Conservation (phyloP, 1,140 invertebrate species). For the Atta colombica region DNA sequence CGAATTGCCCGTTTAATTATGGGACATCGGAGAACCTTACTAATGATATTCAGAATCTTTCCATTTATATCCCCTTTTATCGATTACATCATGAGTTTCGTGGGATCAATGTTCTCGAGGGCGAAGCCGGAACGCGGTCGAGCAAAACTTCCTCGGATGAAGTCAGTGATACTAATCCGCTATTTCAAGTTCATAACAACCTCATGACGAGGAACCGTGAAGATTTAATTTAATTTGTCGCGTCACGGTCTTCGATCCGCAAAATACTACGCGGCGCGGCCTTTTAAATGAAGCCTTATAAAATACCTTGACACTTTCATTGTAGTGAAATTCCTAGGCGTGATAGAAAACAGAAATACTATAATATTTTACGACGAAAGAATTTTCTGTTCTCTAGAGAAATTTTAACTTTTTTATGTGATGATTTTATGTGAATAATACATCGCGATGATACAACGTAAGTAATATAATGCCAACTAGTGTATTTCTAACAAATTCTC, state of each 20-base stretch:
- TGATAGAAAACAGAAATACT: background rate
- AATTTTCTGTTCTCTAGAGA: background rate
- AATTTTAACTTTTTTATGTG: background rate
- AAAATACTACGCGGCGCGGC: background rate
- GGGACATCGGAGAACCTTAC: constrained; percentile 26
- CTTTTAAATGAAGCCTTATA: too few species aligned
- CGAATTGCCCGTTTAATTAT: constrained; percentile 54
- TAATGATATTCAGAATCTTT: constrained; percentile 58
- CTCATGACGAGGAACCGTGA: constrained; percentile 41
- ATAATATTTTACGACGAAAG: background rate
- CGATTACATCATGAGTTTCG: constrained; percentile 44
- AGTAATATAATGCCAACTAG: too few species aligned
- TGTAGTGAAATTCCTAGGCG: background rate
- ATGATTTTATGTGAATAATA: background rate
- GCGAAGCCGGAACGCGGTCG: constrained; percentile 40
- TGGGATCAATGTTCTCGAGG: background rate
- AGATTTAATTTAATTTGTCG: constrained; percentile 56
- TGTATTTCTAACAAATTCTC: constrained; percentile 10
- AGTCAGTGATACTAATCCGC: constrained; percentile 50
- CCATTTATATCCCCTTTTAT: constrained; percentile 54
- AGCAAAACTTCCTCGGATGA: constrained; percentile 54
- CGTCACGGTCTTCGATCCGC: constrained; percentile 38
- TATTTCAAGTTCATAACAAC: constrained; percentile 58
- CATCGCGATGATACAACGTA: too few species aligned
- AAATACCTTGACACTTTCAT: background rate